Conservation (phyloP, 1,140 invertebrate species). For the Bombus picipes region DNA sequence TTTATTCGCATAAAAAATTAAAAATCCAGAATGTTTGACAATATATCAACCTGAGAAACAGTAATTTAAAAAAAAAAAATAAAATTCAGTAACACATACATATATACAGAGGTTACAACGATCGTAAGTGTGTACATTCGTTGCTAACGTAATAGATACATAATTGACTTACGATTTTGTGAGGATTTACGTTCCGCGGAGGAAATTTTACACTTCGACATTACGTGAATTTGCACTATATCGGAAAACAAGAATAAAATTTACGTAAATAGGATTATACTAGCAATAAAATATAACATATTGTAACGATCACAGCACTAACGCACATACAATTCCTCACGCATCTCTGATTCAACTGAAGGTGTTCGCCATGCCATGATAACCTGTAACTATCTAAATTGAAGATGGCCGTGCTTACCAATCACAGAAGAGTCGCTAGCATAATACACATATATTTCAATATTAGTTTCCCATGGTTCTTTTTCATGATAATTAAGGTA, state of each 20-base stretch:
- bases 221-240: neutral
- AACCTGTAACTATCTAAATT: slow-evolving; percentile 33
- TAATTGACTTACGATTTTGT: neutral
- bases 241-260: neutral
- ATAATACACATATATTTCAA: neutral
- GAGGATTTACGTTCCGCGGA: neutral
- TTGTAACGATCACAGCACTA: neutral
- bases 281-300: slow-evolving; percentile 7
- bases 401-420: slow-evolving; percentile 27
- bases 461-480: no score
- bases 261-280: neutral
- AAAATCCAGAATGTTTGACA: neutral
- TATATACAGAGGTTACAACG: neutral
- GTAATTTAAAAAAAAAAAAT: neutral
- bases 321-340: neutral
- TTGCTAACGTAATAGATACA: neutral
- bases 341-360: slow-evolving; percentile 5
- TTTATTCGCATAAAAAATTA: neutral
- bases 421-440: neutral
- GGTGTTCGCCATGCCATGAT: slow-evolving; percentile 35
- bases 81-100: neutral
- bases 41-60: neutral
- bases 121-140: neutral
- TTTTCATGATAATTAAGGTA: neutral
- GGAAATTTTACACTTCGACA: neutral